These are phyloP conservation scores for Salvelinus sp. DNA, from an alignment of 2,113 vertebrate genomes.

Conservation along the genomic window DNA sequence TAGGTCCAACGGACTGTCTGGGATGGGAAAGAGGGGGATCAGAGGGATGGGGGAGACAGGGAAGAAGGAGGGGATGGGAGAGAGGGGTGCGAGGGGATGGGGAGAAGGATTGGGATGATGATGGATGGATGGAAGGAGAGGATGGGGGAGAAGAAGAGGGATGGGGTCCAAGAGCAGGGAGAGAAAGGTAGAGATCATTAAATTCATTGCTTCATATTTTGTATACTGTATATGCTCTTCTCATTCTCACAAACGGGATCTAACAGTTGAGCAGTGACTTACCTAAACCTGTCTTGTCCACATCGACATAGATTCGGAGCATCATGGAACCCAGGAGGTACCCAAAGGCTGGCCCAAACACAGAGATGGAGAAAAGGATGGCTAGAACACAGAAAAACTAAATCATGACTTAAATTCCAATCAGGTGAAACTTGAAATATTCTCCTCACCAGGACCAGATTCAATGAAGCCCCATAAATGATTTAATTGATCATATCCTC, in stretches of 20 bases:
- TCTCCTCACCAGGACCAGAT: too few species aligned
- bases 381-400: slow-evolving; percentile 55
- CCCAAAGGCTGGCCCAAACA: slow-evolving; percentile 81
- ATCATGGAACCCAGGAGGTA: slow-evolving; percentile 79
- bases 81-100: not conserved
- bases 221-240: too few species aligned
- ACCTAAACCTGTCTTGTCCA: slow-evolving; percentile 71
- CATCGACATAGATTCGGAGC: slow-evolving; percentile 79
- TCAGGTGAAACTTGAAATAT: too few species aligned
- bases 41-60: not conserved
- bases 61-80: not conserved
- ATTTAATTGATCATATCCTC: too few species aligned
- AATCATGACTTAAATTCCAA: too few species aligned
- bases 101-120: not conserved
- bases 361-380: slow-evolving; percentile 78
- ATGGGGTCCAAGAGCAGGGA: not conserved
- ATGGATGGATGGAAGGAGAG: not conserved
- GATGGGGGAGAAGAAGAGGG: not conserved
- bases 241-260: not conserved
- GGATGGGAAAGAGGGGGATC: not conserved
- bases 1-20: slow-evolving; percentile 57
- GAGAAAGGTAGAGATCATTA: not conserved
- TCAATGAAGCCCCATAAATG: too few species aligned
- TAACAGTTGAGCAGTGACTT: not conserved
- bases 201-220: not conserved